phyloP scores from a whole-genome alignment of 2,888 invertebrate genomes.

The Mantis religiosa region DNA sequence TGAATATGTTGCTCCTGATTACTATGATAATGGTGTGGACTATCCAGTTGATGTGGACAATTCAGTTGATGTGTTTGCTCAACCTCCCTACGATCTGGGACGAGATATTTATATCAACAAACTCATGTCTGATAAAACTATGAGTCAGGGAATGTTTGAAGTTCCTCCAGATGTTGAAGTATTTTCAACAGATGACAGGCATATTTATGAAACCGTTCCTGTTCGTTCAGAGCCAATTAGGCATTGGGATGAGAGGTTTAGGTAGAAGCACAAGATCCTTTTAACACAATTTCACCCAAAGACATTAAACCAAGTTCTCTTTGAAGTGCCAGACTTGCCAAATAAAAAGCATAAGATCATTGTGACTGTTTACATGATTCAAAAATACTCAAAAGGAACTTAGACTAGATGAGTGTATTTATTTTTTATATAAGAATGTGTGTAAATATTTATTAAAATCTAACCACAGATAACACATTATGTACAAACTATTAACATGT shows the following conservation, averaged over 20 bases:
- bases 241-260: neutral
- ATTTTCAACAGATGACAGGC: conserved; percentile 6
- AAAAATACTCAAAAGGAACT: neutral
- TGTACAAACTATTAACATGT: neutral
- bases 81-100: neutral
- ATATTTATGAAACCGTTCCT: neutral
- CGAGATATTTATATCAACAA: neutral
- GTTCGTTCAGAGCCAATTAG: neutral
- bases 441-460: neutral
- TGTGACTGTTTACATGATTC: neutral
- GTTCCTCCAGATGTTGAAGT: neutral
- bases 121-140: neutral
- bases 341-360: neutral
- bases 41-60: conserved; percentile 1
- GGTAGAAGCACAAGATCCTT: neutral
- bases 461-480: neutral
- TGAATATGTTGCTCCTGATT: neutral
- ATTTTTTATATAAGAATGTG: neutral
- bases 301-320: neutral
- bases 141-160: neutral
- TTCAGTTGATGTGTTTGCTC: neutral
- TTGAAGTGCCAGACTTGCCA: neutral
- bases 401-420: neutral
- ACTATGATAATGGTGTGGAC: neutral
- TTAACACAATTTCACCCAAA: neutral